Conservation (phyloP, 2,888 invertebrate genomes). For the Oeneis ivallda region DNA sequence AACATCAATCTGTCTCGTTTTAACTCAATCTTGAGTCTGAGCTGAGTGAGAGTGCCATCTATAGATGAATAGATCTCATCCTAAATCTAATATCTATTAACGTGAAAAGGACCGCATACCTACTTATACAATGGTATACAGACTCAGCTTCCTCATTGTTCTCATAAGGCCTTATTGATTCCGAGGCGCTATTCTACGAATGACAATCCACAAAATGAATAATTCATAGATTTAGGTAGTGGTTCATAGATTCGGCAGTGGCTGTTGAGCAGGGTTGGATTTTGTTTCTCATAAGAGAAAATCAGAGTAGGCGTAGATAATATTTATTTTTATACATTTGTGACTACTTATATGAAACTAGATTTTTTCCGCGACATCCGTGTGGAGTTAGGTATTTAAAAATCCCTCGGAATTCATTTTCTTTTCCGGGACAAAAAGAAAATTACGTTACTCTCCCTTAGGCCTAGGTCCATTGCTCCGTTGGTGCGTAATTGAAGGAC, state of each 20-base stretch:
- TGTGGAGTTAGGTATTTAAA: too few relatives aligned
- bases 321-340: neutral
- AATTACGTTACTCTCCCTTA: too few relatives aligned
- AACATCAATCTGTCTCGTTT: too few relatives aligned
- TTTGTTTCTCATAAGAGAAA: constrained; percentile 16
- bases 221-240: constrained; percentile 25
- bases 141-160: constrained; percentile 4
- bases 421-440: too few relatives aligned
- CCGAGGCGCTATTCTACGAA: constrained; percentile 28
- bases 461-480: too few relatives aligned
- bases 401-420: too few relatives aligned
- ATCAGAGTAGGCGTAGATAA: neutral
- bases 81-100: neutral
- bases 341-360: neutral
- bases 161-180: constrained; percentile 31
- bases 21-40: too few relatives aligned
- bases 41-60: too few relatives aligned
- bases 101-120: neutral
- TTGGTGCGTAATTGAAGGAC: too few relatives aligned
- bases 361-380: neutral
- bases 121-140: neutral
- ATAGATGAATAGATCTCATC: too few relatives aligned
- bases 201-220: constrained; percentile 33
- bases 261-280: constrained; percentile 8
- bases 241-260: neutral